Percentiles rank a stretch among this genome's conserved stretches.
Evolutionary conservation across 2,113 vertebrate species (phyloP).

Genomic region (Hyla sarda): DNA sequence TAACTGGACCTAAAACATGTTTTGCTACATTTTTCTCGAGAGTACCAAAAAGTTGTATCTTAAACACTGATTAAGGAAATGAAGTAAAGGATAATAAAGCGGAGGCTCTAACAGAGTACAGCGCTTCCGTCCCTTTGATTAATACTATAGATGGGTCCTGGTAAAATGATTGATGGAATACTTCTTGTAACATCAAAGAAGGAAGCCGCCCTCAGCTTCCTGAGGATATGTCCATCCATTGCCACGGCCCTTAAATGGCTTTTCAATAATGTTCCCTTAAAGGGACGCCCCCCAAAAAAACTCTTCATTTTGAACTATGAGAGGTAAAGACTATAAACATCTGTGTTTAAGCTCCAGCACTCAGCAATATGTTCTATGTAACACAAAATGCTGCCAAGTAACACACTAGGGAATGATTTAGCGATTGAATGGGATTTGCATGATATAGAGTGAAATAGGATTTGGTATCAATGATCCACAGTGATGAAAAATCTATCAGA

Average conservation of each 20-base stretch:
- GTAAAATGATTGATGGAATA: neutral
- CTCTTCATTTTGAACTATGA: neutral
- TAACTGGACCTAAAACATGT: too few relatives aligned
- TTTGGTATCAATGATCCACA: constrained; percentile 17
- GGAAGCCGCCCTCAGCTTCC: constrained; percentile 21
- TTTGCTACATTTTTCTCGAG: too few relatives aligned
- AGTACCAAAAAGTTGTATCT: neutral
- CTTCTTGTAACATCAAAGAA: constrained; percentile 8
- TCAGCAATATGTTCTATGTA: neutral
- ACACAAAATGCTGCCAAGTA: constrained; percentile 18
- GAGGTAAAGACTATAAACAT: neutral
- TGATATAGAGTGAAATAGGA: constrained; percentile 21
- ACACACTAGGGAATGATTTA: neutral
- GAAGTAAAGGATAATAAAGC: neutral
- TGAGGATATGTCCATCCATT: constrained; percentile 36
- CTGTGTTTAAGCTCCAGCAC: neutral
- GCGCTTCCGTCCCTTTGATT: constrained; percentile 19
- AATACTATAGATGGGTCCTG: neutral
- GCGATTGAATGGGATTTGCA: constrained; percentile 21
- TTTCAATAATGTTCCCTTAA: constrained; percentile 23
- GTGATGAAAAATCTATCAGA: neutral
- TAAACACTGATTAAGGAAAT: neutral
- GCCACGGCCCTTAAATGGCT: constrained; percentile 7
- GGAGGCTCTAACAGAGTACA: neutral
- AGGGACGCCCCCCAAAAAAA: neutral